phyloP scores from a whole-genome alignment of 2,797 vertebrate genomes.

The Darevskia mixta region DNA sequence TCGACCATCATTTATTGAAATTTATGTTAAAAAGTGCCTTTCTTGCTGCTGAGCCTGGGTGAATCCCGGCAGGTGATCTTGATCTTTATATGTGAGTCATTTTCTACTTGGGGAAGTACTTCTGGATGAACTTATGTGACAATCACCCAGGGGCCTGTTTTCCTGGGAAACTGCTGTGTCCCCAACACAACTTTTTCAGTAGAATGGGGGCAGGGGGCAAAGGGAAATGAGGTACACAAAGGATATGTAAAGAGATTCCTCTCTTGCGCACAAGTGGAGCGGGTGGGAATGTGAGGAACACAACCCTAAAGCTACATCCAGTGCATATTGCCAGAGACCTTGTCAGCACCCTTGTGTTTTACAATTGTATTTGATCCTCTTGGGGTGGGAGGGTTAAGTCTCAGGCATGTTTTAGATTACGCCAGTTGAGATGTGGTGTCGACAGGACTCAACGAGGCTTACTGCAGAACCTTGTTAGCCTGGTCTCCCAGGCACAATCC shows the following conservation, averaged over 20 bases:
- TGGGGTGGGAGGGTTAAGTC: slow-evolving; percentile 47
- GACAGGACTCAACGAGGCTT: slow-evolving; percentile 65
- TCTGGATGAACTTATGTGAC: not conserved
- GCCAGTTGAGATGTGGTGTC: slow-evolving; percentile 77
- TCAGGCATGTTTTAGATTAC: slow-evolving; percentile 73
- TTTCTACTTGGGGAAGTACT: not conserved
- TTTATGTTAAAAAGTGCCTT: slow-evolving; percentile 7
- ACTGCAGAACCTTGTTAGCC: slow-evolving; percentile 36
- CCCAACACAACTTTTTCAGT: not conserved
- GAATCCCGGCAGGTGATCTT: not conserved
- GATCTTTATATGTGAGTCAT: not conserved
- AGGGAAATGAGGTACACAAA: slow-evolving; percentile 8
- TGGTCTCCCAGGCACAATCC: slow-evolving; percentile 15
- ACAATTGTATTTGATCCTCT: slow-evolving; percentile 70
- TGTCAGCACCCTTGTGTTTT: slow-evolving; percentile 70
- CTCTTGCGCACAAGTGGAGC: not conserved
- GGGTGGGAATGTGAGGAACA: slow-evolving; percentile 34
- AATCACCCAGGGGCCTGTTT: not conserved
- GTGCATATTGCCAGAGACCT: slow-evolving; percentile 55
- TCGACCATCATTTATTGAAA: not conserved
- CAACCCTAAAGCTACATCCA: slow-evolving; percentile 62
- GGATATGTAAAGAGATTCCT: not conserved
- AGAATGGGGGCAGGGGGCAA: not conserved
- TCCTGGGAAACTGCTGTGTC: not conserved
- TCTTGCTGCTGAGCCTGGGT: slow-evolving; percentile 5